Evolutionary conservation across 1,140 invertebrate genomes (phyloP), one percentile per base, ranked within the genome.

Genomic region (Hypsibius dujardini): DNA sequence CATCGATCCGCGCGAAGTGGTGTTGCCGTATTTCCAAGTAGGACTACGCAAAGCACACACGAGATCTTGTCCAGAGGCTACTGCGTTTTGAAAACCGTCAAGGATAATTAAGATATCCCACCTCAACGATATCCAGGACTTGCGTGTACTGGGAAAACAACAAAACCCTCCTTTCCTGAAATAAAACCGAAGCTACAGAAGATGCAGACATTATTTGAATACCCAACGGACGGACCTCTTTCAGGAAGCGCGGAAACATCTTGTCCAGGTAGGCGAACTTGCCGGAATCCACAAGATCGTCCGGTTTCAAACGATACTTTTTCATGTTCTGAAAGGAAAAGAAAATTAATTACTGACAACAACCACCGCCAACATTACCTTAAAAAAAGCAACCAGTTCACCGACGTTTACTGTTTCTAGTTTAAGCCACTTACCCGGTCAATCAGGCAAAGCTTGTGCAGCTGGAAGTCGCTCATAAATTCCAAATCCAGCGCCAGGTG

Each of bases 381-480:
- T 28, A 28, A 28, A 28, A 28, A 28, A 28, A 28, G 28, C 28
- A 28, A 28, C 28, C 28, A 28, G 28, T 28, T 28, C 28, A 28
- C 28, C 28, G 28, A 28, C 28, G 28, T 28, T 28, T 28, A 28
- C 28, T 28, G 28, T 28, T 28, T 28, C 28, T 28, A 28, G 28
- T 28, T 28, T 28, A 28, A 28, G 28, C 28, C 28, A 28, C 28
- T 28, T 28, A 28, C 28, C 28, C 62, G 62, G 45, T 67, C 62
- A 28, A 81, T 79, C 71, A 83, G 80, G 59, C 89, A 87, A 15
- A 93, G 78, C 73, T 87, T 85, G 79, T 90, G 87, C 71, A 96
- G 86, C 76, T 94, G 88, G 80, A 92, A 95, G 81, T 97, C 94
- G 0, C 89, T 91, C 83, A 90, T 85, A 75, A 86, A 87, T 40